Base-by-base conservation (phyloP, 2,888 invertebrate species). In the Muscina levida region DNA sequence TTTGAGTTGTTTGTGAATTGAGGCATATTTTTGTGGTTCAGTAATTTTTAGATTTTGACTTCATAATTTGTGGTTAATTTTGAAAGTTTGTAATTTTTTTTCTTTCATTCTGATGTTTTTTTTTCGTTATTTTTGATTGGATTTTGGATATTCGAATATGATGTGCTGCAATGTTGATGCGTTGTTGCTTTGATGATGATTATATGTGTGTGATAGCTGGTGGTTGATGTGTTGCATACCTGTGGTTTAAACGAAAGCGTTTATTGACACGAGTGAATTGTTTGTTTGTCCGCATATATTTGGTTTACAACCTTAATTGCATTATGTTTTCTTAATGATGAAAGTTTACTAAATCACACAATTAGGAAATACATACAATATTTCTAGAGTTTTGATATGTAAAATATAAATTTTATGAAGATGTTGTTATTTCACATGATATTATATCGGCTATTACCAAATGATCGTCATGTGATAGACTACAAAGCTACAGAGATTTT, bases 11-110 rank as follows among this genome's bases (percentile, higher is more conserved):
- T 8, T 31, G 31, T 31, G 31, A 31, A 8, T 8, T 8, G 8
- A 13, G 22, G 22, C 22, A 42, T 62, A 59, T 72, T 46, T 72
- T 62, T 79, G 72, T 79, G 79, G 79, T 72, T 79, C 79, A 75
- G 75, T 79, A 68, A 79, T 42, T 65, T 72, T 39, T 62, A 22
- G 10, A 22, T 10, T 53, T 3, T 24, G 53, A 31, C 53, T 53
- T 53, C 24, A 53, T 53, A 53, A 53, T 53, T 53, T 53, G 53
- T 53, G 53, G 53, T 53, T 53, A 22, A 53, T 53, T 53, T 53
- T 53, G 53, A 53, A 53, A 22, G 24, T 24, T 53, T 53, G 19
- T 53, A 17, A 4, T 53, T 22, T 1, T 22, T 11, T 22, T 11
- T 53, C 4, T 46, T 10, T 4, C 2, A n/a, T 48, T 4, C 22